Base-by-base conservation (phyloP, 2,113 vertebrate species). In the Lucifuga dentata region DNA sequence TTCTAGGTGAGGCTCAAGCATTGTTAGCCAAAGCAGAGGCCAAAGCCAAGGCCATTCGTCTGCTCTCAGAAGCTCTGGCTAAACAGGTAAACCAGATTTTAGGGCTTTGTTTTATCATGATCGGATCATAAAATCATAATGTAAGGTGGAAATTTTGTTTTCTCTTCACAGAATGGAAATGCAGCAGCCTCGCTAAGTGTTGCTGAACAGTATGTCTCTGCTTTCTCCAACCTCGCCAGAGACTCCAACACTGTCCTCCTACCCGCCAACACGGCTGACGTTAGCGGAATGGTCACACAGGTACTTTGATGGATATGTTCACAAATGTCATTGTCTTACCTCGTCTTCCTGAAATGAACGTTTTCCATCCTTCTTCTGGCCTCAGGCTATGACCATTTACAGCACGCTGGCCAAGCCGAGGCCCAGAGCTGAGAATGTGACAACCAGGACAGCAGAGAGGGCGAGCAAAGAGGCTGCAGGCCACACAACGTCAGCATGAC, bases 181-280 rank as follows among this genome's bases (percentile, higher is more conserved):
- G 93, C 95, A 0, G 96, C 98, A 0, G 97, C 97, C 3, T 98
- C 96, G 0, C 86, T 98, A 1, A 95, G 90, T 0, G 94, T 99
- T 56, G 98, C 98, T 0, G 97, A 99, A 73, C 97, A 99, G 84
- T 98, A 98, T 0, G 95, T 99, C 55, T 90, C 73, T 0, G 97
- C 98, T 0, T 99, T 99, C 93, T 96, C 96, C 57, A 96, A 96
- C 61, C 93, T 99, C 50, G 97, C 97, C 55, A 97, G 98, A 83
- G 93, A 98, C 66, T 93, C 95, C 79, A 98, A 98, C 92, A 98
- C 97, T 0, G 44, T 99, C 57, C 92, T 99, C 11, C 93, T 99
- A 72, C 97, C 97, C 0, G 87, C 96, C 20, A 97, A 95, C 70
- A 89, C 95, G 0, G 93, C 95, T 0, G 96, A 99, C 13, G 52